Evolutionary conservation across 2,888 invertebrate genomes (phyloP), one percentile per base, ranked within the genome.

Genomic region (Smittia sp.): DNA sequence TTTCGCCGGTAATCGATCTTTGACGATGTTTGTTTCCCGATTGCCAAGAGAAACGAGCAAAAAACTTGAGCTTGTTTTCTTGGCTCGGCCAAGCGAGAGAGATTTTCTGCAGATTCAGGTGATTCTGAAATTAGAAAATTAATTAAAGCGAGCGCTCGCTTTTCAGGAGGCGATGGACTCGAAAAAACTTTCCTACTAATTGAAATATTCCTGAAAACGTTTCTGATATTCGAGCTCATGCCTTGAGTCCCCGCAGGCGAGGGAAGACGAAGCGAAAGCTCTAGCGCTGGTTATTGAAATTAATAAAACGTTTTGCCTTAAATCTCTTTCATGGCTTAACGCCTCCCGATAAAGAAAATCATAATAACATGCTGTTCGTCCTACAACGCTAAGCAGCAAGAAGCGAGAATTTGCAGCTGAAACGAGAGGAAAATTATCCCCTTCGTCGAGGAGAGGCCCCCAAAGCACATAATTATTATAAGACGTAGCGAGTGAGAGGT

Each of bases 241-340:
- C 63, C n/a, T n/a, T n/a, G n/a, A n/a, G n/a, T 63, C 20, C 27
- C 63, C 63, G 1, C 6, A 27, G 63, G 22, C 24, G n/a, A 18
- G 4, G 20, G 22, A 58, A 18, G 58, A 7, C 18, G 22, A 2
- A 22, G 9, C 22, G 2, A 20, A 52, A 52, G 4, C 52, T n/a
- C 52, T 52, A 4, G 52, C 46, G 13, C 15, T 58, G 63, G 22
- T 22, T 63, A 63, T 63, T 22, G 25, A 27, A 63, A 27, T 63
- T 63, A 27, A 63, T 63, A 63, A 27, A 18, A 27, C 20, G 20
- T 25, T 63, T 25, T 25, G 22, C 24, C 63, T 63, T 27, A 63
- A 63, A 63, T 63, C 27, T 63, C n/a, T 22, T 58, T 58, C 46
- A 11, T 63, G 63, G 63, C 63, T 63, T 63, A 63, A 63, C 63